Evolutionary conservation across 2,113 vertebrate species (phyloP), one percentile per base, ranked within the genome.

Genomic region (Phasianus colchicus): DNA sequence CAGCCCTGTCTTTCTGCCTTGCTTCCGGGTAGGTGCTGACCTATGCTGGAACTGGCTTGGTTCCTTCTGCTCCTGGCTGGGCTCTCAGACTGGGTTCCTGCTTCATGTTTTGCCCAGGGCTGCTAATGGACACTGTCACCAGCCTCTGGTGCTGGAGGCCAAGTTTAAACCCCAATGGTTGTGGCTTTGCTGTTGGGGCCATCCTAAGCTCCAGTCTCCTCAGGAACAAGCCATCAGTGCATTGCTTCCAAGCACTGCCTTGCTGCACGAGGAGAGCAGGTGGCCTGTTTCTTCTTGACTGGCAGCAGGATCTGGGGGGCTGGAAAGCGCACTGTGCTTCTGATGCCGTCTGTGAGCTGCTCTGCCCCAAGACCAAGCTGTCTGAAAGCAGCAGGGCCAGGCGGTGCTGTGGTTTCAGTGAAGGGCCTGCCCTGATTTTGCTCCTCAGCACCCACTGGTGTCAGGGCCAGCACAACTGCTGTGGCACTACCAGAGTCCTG

Each of bases 61-160:
- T 11, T 34, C 19, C 13, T 52, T 47, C 16, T 42, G 11, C 34
- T 47, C 18, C 42, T 38, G 54, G 7, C 20, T 3, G 3, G 57
- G 32, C 27, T 25, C 63, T 57, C 30, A 13, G 13, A 1, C 47
- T 22, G 3, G 47, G 5, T 8, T 45, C 6, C 0, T 21, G 55
- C 22, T n/a, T 24, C 21, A 12, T 0, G 0, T 13, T 1, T 0
- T 7, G n/a, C 9, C 5, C 18, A 7, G 5, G 7, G 11, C 63
- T 69, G 21, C 22, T 66, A 13, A 19, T 45, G 36, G 52, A 12
- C 0, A 1, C 27, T 29, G 25, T 29, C 18, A 19, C 25, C 61
- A 40, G 61, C 21, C 43, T 43, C 32, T 7, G 14, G 50, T 52
- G 50, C 50, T 52, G 50, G 24, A 52, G 50, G 50, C 25, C 50